Base-by-base conservation (phyloP, 1,140 invertebrate genomes). In the Macrotrachela quadricornifera region DNA sequence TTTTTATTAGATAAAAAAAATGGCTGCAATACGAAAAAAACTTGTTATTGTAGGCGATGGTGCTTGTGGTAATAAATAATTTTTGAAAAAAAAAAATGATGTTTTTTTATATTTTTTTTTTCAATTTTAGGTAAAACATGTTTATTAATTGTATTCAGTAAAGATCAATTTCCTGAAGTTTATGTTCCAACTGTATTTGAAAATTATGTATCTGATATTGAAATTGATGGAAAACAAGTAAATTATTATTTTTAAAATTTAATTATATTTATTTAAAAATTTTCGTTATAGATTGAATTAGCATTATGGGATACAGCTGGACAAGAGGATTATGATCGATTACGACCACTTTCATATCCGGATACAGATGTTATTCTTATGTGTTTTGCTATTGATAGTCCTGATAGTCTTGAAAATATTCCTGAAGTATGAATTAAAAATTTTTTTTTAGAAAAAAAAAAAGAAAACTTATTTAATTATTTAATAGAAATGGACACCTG, bases 301-400 rank as follows among this genome's bases (percentile, higher is more conserved):
- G 88, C 87, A 56, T 73, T 97, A 61, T 97, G 90, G 90, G 91
- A 97, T 78, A 96, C 91, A 57, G 90, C 90, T 59, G 90, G 91
- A 46, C 90, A 96, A 73, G 90, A 96, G 72, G 90, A 96, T 69
- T 95, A 96, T 70, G 90, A 95, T 71, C 78, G 90, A 68, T 76
- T 96, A 62, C 78, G 90, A 70, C 90, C 91, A 46, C 73, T 95
- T 36, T 90, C 85, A 45, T 95, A 95, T 71, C 88, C 91, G 13
- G 88, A 95, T 71, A 96, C 87, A 47, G 87, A 94, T 73, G 87
- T 94, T 39, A 92, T 92, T 62, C 74, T 92, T 49, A 94, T 94
- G 86, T 92, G 87, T 72, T 94, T 92, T 74, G 88, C 85, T 56
- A 88, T 94, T 65, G 87, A 91, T 71, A 90, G 85, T 66, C 87